These are phyloP conservation scores for Gallinago stenura DNA, from an alignment of 2,797 vertebrate genomes.

Conservation along the genomic window DNA sequence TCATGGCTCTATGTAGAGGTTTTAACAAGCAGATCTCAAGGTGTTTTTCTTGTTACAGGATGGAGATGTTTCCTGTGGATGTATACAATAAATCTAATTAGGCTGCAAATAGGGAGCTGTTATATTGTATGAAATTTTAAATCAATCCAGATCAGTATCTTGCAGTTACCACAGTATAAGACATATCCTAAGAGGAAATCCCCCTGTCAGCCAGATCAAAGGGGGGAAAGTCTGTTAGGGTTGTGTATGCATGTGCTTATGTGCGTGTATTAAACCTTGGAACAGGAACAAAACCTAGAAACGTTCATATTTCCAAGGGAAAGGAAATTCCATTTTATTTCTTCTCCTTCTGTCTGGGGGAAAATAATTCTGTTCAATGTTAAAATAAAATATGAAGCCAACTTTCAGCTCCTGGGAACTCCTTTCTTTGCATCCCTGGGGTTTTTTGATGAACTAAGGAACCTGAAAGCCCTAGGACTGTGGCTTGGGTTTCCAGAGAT, in stretches of 20 bases:
- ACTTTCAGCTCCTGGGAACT: background rate
- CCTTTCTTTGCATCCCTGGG: background rate
- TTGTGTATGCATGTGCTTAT: background rate
- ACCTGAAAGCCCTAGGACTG: background rate
- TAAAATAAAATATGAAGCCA: background rate
- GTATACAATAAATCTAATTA: conserved; percentile 58
- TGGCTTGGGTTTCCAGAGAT: background rate
- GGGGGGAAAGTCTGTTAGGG: background rate
- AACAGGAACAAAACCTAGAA: conserved; percentile 41
- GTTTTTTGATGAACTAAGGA: background rate
- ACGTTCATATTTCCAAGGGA: background rate
- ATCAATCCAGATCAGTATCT: conserved; percentile 32
- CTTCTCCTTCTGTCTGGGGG: background rate
- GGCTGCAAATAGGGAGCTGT: background rate
- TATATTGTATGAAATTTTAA: conserved; percentile 44
- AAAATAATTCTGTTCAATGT: background rate
- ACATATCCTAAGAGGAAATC: conserved; percentile 61
- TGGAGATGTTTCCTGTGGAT: conserved; percentile 55
- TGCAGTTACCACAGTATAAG: background rate
- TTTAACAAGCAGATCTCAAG: background rate
- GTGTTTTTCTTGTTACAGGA: conserved; percentile 47
- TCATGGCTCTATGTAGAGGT: background rate
- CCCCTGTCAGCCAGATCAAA: conserved; percentile 52
- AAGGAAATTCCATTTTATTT: conserved; percentile 51
- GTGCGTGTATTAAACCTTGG: background rate